These are phyloP conservation scores for Onychorhynchus coronatus DNA, from an alignment of 2,113 vertebrate species.

Conservation along the genomic window DNA sequence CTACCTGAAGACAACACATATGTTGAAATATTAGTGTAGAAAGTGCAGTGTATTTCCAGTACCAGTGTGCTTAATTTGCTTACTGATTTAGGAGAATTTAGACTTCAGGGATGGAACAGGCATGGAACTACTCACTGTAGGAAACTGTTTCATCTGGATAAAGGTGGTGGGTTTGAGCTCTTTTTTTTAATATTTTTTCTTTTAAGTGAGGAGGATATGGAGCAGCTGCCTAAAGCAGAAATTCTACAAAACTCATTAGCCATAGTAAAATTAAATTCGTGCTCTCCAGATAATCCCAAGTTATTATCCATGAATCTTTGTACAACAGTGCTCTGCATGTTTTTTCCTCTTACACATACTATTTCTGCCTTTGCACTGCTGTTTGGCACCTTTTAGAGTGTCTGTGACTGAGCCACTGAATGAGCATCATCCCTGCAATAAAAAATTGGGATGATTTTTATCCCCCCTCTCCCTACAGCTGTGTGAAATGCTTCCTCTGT, in stretches of 20 bases:
- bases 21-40: background rate
- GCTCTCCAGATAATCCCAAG: background rate
- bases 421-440: background rate
- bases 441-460: background rate
- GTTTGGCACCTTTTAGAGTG: background rate
- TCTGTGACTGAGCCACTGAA: background rate
- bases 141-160: background rate
- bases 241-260: constrained; percentile 36
- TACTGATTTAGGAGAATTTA: background rate
- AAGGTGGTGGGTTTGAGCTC: background rate
- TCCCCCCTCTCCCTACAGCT: background rate
- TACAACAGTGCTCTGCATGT: background rate
- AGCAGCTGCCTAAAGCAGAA: constrained; percentile 27
- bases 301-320: background rate
- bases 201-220: background rate
- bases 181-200: background rate
- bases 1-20: background rate
- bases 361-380: background rate
- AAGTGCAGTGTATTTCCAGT: background rate
- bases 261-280: constrained; percentile 18
- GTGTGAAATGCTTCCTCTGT: background rate
- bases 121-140: background rate
- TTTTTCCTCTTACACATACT: background rate
- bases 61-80: background rate
- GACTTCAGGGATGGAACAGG: background rate